Evolutionary conservation across 1,140 invertebrate genomes (phyloP), one percentile per base, ranked within the genome.

Genomic region (Apis laboriosa): DNA sequence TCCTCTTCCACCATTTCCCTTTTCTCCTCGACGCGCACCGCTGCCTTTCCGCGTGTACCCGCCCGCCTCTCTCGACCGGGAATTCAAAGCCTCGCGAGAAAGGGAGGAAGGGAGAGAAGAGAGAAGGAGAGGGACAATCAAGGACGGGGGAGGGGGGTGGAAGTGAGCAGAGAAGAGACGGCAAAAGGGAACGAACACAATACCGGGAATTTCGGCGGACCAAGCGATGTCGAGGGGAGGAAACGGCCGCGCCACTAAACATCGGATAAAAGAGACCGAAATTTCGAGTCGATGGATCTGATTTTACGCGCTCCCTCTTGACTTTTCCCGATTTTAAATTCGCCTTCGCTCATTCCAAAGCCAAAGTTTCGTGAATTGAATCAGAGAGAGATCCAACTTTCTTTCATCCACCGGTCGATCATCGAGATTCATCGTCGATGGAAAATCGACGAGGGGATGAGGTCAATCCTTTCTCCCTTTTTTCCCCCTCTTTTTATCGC

Each of bases 101-200:
- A 8, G n/a, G 34, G 49, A 71, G 75, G n/a, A n/a, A 66, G 73
- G 60, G 53, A 87, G n/a, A n/a, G n/a, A n/a, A 4, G 67, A 43
- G n/a, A 8, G n/a, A 51, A 34, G 34, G 49, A 71, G 75, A 66
- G 73, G 60, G 53, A 87, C 77, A 80, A 87, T 60, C 49, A 55
- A 71, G 80, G 58, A 68, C 60, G 28, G 43, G 67, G 66, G 68
- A 74, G 71, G 56, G 58, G 43, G 71, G 49, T 34, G 21, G 34
- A 19, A 8, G 21, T 17, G 21, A 19, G 34, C 15, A 21, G 17
- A 34, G 9, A 13, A 28, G 15, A 81, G 58, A 66, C n/a, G 28
- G 51, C 72, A 74, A 68, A 88, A 87, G 78, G 80, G 80, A 74
- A 74, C 64, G 82, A 85, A 89, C 83, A 89, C 83, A 89, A 89